Percentiles rank a stretch among this genome's conserved stretches.
Evolutionary conservation across 2,113 vertebrate genomes (phyloP).

Genomic region (Arvicanthis niloticus): DNA sequence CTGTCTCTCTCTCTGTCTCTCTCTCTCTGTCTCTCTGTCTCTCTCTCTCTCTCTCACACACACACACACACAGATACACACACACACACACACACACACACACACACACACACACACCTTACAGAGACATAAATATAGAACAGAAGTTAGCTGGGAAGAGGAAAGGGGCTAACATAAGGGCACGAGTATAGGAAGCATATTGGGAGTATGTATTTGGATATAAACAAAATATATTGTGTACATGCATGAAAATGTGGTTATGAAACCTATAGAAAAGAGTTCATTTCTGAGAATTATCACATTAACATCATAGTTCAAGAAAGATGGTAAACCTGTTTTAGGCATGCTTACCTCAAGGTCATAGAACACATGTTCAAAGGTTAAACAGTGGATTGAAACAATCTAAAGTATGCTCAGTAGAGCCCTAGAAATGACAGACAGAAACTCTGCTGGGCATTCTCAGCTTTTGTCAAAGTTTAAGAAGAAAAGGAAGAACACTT

Average conservation of each 20-base stretch:
- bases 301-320: neutral
- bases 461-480: neutral
- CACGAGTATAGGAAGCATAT: neutral
- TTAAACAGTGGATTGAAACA: neutral
- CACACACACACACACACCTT: neutral
- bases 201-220: too few species aligned
- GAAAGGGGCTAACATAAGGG: too few species aligned
- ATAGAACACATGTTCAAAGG: neutral
- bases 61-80: neutral
- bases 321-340: neutral
- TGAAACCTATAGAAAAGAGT: neutral
- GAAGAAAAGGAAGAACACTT: neutral
- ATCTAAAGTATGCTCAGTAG: neutral
- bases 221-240: neutral
- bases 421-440: neutral
- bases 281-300: too few species aligned
- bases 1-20: neutral
- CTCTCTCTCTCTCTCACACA: neutral
- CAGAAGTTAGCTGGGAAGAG: too few species aligned
- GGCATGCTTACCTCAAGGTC: neutral
- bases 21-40: too few species aligned
- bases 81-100: neutral
- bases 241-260: neutral
- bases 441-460: neutral
- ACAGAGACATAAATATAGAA: neutral